Evolutionary conservation across 2,888 invertebrate genomes (phyloP).

Genomic region (Pollenia griseotomentosa): DNA sequence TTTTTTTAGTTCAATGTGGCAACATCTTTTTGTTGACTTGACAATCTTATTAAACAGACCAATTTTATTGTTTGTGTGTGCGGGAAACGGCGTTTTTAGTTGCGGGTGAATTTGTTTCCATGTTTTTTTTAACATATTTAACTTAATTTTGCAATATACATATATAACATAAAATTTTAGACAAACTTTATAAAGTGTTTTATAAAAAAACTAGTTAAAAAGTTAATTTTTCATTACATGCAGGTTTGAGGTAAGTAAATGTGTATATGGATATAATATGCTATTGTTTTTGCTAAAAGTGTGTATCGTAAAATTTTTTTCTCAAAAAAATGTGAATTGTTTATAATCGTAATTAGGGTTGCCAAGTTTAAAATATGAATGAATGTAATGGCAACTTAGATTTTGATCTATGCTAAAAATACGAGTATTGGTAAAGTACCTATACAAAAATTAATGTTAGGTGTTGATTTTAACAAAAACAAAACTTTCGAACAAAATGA

Average conservation of each 20-base stretch:
- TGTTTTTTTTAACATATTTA: not conserved
- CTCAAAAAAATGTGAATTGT: constrained; percentile 26
- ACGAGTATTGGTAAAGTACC: no score
- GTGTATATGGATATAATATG: not conserved
- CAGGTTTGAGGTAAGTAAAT: constrained; percentile 27
- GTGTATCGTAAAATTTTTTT: not conserved
- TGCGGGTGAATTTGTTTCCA: constrained; percentile 54
- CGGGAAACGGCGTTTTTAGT: not conserved
- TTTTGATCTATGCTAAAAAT: no score
- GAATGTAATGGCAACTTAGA: no score
- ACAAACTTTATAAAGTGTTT: not conserved
- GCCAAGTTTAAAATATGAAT: constrained; percentile 15
- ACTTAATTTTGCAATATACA: no score
- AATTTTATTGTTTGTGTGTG: constrained; percentile 67
- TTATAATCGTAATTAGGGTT: constrained; percentile 55
- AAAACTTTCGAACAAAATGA: no score
- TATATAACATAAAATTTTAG: not conserved
- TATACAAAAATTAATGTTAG: no score
- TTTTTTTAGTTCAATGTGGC: not conserved
- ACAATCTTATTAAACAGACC: constrained; percentile 59
- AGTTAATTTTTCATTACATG: not conserved
- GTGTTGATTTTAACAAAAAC: no score
- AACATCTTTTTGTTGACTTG: constrained; percentile 4
- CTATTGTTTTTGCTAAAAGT: not conserved
- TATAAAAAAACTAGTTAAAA: not conserved